These are phyloP conservation scores for Bagarius yarrelli DNA, from an alignment of 2,113 vertebrate genomes.

Conservation along the genomic window DNA sequence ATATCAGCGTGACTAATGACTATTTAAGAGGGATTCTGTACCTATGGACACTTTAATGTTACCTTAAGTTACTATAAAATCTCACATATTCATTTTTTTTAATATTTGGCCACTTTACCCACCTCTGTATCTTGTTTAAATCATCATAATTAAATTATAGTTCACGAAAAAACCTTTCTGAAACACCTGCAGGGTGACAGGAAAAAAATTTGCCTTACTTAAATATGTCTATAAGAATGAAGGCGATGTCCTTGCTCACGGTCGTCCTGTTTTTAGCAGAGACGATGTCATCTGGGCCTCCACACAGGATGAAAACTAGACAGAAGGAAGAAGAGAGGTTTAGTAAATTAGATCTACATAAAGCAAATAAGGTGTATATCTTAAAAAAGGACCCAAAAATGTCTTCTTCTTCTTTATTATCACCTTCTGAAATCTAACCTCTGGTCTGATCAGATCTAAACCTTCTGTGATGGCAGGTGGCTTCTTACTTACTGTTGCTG, in stretches of 20 bases:
- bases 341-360: neutral
- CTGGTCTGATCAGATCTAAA: neutral
- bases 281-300: conserved; percentile 62
- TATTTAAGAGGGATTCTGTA: too few relatives aligned
- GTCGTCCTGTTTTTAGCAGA: conserved; percentile 50
- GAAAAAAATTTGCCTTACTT: conserved; percentile 76
- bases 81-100: too few relatives aligned
- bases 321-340: neutral
- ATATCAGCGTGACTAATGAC: too few relatives aligned
- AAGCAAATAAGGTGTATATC: neutral
- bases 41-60: too few relatives aligned
- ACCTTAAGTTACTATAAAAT: too few relatives aligned
- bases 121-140: too few relatives aligned
- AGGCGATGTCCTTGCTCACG: conserved; percentile 71
- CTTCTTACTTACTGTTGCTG: conserved; percentile 83
- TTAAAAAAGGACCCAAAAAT: too few relatives aligned
- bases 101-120: too few relatives aligned
- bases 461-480: neutral
- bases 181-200: neutral
- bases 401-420: too few relatives aligned
- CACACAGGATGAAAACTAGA: conserved; percentile 87
- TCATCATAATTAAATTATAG: neutral
- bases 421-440: too few relatives aligned
- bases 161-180: neutral
- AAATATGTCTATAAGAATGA: conserved; percentile 88